Conservation (phyloP, 2,113 vertebrate genomes). For the Leuciscus idus region DNA sequence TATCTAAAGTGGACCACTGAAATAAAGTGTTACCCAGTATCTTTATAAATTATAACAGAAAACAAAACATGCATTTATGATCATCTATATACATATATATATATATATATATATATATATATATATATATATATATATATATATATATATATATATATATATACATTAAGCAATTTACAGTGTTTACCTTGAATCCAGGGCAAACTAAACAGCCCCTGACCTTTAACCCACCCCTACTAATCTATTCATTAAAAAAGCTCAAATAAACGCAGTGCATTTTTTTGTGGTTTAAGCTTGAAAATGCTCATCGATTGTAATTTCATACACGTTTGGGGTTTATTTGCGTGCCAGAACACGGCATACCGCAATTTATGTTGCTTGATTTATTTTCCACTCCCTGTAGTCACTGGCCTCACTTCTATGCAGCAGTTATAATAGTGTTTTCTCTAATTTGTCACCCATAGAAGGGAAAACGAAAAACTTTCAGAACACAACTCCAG, state of each 20-base stretch:
- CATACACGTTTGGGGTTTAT: not conserved
- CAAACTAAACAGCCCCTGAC: conserved; percentile 19
- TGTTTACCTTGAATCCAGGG: conserved; percentile 27
- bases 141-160: not conserved
- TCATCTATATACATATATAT: not conserved
- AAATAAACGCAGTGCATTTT: not conserved
- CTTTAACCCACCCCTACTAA: conserved; percentile 25
- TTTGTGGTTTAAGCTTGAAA: not conserved
- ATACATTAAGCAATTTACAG: conserved; percentile 4
- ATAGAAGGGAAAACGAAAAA: not conserved
- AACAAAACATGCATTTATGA: not conserved
- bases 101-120: no score
- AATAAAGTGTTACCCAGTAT: not conserved
- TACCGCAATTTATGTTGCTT: not conserved
- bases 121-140: not conserved
- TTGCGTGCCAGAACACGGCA: not conserved
- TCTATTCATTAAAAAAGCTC: not conserved
- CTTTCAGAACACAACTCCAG: not conserved
- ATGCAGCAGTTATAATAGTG: not conserved
- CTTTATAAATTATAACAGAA: not conserved
- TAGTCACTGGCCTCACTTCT: not conserved
- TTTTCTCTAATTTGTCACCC: not conserved
- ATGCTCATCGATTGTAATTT: not conserved
- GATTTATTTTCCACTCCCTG: not conserved
- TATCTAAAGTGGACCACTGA: no score